A percentile compares a stretch with the other conserved stretches of the same genome.
Evolutionary conservation across 2,888 invertebrate genomes (phyloP).

Genomic region (Labia minor): DNA sequence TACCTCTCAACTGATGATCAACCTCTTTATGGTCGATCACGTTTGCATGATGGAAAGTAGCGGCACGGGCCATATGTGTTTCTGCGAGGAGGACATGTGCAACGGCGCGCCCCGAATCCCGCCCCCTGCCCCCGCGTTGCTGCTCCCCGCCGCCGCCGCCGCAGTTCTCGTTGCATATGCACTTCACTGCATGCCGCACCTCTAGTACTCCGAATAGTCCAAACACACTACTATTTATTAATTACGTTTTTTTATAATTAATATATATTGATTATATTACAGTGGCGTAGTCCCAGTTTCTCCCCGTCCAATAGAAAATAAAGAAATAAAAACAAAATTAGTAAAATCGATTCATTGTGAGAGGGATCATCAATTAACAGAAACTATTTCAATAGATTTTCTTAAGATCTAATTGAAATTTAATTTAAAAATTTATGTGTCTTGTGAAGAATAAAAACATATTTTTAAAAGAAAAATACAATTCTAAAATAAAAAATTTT

Average conservation of each 20-base stretch:
- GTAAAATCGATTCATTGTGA: too few species aligned
- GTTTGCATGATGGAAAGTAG: slow-evolving; percentile 98
- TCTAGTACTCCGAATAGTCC: slow-evolving; percentile 28
- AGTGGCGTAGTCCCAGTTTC: slow-evolving; percentile 13
- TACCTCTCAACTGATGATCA: slow-evolving; percentile 87
- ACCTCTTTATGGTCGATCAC: slow-evolving; percentile 95
- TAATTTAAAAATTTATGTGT: too few species aligned
- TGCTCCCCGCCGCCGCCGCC: slow-evolving; percentile 27
- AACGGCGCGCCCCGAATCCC: slow-evolving; percentile 43
- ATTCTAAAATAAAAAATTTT: neutral
- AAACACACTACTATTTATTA: neutral
- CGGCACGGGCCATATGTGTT: slow-evolving; percentile 96
- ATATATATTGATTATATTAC: neutral
- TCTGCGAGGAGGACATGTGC: slow-evolving; percentile 96
- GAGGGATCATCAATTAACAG: too few species aligned
- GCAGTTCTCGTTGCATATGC: slow-evolving; percentile 33
- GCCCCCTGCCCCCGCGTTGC: slow-evolving; percentile 30
- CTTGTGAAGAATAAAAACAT: too few species aligned
- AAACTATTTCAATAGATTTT: too few species aligned
- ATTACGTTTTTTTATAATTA: neutral
- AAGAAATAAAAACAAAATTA: neutral
- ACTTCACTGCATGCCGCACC: slow-evolving; percentile 33
- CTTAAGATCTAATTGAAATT: too few species aligned
- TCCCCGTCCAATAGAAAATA: slow-evolving; percentile 1
- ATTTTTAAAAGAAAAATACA: too few species aligned